A percentile compares a stretch with the other conserved stretches of the same genome.
Conservation (phyloP, 2,113 vertebrate genomes). For the Neomonachus schauinslandi region DNA sequence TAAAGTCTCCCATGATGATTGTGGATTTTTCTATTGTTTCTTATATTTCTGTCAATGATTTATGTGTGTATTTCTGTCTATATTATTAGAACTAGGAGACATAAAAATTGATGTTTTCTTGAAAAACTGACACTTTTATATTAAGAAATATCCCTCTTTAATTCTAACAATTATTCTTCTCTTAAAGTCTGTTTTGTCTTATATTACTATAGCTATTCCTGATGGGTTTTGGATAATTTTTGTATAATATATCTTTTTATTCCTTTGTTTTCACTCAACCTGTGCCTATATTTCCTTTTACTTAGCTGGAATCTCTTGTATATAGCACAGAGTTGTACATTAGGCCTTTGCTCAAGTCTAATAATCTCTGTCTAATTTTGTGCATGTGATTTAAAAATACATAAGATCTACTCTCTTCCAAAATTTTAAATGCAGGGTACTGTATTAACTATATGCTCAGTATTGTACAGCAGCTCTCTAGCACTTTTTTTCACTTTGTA, state of each 20-base stretch:
- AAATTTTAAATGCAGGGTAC: not conserved
- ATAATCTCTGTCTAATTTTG: not conserved
- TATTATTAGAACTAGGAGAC: not conserved
- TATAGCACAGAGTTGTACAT: not conserved
- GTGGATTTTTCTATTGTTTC: not conserved
- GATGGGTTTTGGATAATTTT: not conserved
- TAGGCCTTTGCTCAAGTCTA: not conserved
- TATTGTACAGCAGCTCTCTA: not conserved
- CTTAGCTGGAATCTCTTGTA: not conserved
- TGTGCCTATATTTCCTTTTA: not conserved
- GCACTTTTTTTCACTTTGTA: not conserved
- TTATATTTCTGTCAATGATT: not conserved
- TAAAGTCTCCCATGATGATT: not conserved
- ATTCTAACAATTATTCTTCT: not conserved
- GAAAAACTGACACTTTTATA: not conserved
- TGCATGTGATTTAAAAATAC: not conserved
- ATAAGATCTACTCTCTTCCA: not conserved
- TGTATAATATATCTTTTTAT: not conserved
- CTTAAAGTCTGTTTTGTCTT: not conserved
- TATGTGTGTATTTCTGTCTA: not conserved
- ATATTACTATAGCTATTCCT: not conserved
- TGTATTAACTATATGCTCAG: not conserved
- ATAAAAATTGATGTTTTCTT: not conserved
- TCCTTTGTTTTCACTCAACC: not conserved
- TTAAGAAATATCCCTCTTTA: not conserved